phyloP scores from a whole-genome alignment of 2,888 invertebrate species.

The Keiferia lycopersicella region DNA sequence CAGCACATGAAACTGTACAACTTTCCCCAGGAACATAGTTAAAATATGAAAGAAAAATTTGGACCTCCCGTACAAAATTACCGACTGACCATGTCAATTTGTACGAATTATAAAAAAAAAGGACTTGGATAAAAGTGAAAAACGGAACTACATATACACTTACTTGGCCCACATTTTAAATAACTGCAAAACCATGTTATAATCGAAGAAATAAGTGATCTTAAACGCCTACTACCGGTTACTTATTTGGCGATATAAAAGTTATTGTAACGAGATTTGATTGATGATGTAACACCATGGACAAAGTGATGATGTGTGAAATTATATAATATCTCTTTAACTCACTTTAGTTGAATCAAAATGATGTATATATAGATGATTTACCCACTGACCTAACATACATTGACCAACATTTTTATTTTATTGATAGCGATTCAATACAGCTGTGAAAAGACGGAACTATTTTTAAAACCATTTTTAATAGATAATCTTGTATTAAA shows the following conservation, averaged over 20 bases:
- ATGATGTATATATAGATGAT: not conserved
- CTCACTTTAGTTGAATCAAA: not conserved
- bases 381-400: not conserved
- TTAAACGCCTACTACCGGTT: not conserved
- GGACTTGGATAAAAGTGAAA: too few relatives aligned
- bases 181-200: too few relatives aligned
- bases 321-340: slow-evolving; percentile 6
- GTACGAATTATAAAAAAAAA: too few relatives aligned
- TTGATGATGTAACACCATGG: not conserved
- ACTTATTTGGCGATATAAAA: not conserved
- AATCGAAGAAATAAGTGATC: not conserved
- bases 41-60: too few relatives aligned
- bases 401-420: not conserved
- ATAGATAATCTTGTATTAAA: not conserved
- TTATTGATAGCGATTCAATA: not conserved
- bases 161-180: too few relatives aligned
- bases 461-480: not conserved
- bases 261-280: not conserved
- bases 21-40: too few relatives aligned
- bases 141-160: too few relatives aligned
- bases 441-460: not conserved
- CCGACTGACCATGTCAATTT: too few relatives aligned
- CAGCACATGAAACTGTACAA: too few relatives aligned
- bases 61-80: too few relatives aligned
- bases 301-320: not conserved